Percentiles rank a stretch among this genome's conserved stretches.
These are phyloP conservation scores for Metridium senile DNA, from an alignment of 92 coral and sea anemone genomes.

Conservation along the genomic window DNA sequence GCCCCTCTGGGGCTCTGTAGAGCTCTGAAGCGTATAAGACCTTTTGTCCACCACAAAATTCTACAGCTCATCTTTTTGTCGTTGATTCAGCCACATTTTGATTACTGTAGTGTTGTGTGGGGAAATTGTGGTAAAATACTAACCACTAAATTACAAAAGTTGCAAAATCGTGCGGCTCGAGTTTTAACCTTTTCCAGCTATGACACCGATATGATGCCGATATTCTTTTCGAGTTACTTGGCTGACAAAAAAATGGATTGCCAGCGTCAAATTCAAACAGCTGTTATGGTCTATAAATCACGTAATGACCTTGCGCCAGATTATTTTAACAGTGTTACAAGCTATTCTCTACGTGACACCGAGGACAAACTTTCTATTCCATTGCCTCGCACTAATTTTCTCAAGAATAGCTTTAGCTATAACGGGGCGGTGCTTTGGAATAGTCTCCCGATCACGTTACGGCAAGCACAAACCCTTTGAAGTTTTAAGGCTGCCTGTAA, in stretches of 20 bases:
- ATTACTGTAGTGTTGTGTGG: conserved; percentile 50
- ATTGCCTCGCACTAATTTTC: conserved; percentile 35
- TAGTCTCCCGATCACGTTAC: conserved; percentile 16
- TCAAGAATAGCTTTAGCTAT: background rate
- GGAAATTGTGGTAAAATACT: conserved; percentile 46
- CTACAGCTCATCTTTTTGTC: conserved; percentile 24
- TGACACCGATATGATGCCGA: conserved; percentile 34
- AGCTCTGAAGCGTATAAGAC: conserved; percentile 34
- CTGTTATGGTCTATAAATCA: conserved; percentile 54
- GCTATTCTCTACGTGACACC: conserved; percentile 26
- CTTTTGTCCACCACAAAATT: conserved; percentile 27
- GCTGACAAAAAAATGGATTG: conserved; percentile 42
- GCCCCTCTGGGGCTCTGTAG: too few relatives aligned
- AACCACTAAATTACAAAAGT: conserved; percentile 30
- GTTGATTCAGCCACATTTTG: conserved; percentile 33
- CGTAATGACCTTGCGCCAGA: conserved; percentile 43
- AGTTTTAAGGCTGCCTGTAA: too few relatives aligned
- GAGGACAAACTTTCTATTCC: conserved; percentile 30
- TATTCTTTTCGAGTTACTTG: conserved; percentile 25
- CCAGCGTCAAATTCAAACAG: conserved; percentile 44
- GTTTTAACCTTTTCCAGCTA: too few relatives aligned
- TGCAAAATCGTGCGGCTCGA: conserved; percentile 47
- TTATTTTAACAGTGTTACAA: conserved; percentile 31
- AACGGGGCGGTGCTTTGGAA: too few relatives aligned
- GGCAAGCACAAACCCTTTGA: too few relatives aligned